Evolutionary conservation across 2,888 invertebrate genomes (phyloP).

Genomic region (Copidosoma aretas): DNA sequence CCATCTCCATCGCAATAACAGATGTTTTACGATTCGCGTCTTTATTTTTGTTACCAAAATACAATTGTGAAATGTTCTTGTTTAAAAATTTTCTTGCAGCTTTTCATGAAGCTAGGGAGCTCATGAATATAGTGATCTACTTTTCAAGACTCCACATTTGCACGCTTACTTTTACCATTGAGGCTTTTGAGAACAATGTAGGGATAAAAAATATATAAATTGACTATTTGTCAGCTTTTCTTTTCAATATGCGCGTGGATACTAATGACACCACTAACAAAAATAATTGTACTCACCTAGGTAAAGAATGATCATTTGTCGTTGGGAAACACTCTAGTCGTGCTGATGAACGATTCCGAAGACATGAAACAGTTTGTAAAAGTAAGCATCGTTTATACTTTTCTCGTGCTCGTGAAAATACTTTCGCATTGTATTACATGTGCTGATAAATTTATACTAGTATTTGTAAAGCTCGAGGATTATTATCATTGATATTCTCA

Average conservation of each 20-base stretch:
- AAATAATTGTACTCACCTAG: too few relatives aligned
- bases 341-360: constrained; percentile 55
- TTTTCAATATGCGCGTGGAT: too few relatives aligned
- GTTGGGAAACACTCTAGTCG: constrained; percentile 57
- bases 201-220: background rate
- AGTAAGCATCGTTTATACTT: constrained; percentile 46
- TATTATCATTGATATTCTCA: too few relatives aligned
- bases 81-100: constrained; percentile 38
- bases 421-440: too few relatives aligned
- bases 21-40: too few relatives aligned
- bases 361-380: constrained; percentile 50
- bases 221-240: background rate
- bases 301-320: constrained; percentile 52
- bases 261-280: too few relatives aligned
- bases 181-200: constrained; percentile 50
- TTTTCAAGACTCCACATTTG: constrained; percentile 51
- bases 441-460: too few relatives aligned
- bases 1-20: too few relatives aligned
- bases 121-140: constrained; percentile 46
- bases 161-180: constrained; percentile 53
- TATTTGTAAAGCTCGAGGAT: too few relatives aligned
- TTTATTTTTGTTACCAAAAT: too few relatives aligned
- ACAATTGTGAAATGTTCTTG: too few relatives aligned
- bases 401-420: too few relatives aligned
- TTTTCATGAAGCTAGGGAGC: constrained; percentile 41